Evolutionary conservation across 2,113 vertebrate species (phyloP), one percentile per base, ranked within the genome.

Genomic region (Vireo altiloquus): DNA sequence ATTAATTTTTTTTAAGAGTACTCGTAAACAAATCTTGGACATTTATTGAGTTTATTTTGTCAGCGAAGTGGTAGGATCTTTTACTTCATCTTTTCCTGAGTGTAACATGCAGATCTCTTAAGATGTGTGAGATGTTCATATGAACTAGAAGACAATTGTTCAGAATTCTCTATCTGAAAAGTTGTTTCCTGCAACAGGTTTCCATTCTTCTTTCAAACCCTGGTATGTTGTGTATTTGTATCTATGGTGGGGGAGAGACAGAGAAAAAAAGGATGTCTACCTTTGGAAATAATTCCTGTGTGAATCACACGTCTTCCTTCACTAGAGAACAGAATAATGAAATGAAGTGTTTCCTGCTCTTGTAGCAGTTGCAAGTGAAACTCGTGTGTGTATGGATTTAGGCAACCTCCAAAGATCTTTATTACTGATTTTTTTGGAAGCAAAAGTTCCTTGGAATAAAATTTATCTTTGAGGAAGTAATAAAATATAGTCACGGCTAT

Each of bases 121-220:
- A 86, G 50, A 90, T 68, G 66, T 49, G 35, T 10, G 20, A 85
- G 44, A 71, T 93, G 59, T 90, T 86, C 93, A 47, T 89, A 60
- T 96, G 84, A 94, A 37, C 94, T 95, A 87, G 78, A 88, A 96
- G 96, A 82, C 86, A 94, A 95, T 96, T 97, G 90, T 95, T 96
- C 88, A 95, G 60, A 97, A 96, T 56, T 93, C 83, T 79, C 52
- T 33, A 54, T 90, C 83, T 93, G 90, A 94, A 97, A 96, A 95
- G 91, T 87, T 96, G 79, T 42, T 91, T 96, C 84, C 64, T 89
- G 75, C 89, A 90, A 33, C 89, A 59, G 44, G 15, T 83, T 50
- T 92, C 87, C 80, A 78, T 94, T 82, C 60, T 84, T 85, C 60
- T 96, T 96, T 96, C 80, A 87, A 35, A 44, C 31, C 40, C 60